These are phyloP conservation scores for Pteronura brasiliensis DNA, from an alignment of 2,113 vertebrate genomes.

Conservation along the genomic window DNA sequence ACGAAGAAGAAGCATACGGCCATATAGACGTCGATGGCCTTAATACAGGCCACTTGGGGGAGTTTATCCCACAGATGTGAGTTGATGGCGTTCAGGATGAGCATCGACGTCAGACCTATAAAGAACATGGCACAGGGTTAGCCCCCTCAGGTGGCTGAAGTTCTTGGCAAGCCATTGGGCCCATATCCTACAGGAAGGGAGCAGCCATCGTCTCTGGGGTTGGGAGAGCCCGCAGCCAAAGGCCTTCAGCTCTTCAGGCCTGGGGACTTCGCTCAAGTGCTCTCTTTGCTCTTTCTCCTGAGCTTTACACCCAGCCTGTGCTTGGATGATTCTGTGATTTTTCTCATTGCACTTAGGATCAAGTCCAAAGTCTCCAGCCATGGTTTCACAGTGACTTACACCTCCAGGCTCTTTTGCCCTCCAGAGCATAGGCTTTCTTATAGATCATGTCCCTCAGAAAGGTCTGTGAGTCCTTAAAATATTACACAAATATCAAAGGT, in stretches of 20 bases:
- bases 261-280: not conserved
- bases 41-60: slow-evolving; percentile 96
- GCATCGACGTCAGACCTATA: slow-evolving; percentile 96
- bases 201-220: not conserved
- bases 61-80: slow-evolving; percentile 95
- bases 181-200: not conserved
- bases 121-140: slow-evolving; percentile 5
- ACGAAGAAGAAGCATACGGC: slow-evolving; percentile 98
- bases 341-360: not conserved
- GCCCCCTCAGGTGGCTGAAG: not conserved
- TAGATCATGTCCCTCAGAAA: not conserved
- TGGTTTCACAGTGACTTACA: not conserved
- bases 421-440: not conserved
- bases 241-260: not conserved
- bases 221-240: not conserved
- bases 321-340: not conserved
- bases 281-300: not conserved
- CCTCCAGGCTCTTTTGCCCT: not conserved
- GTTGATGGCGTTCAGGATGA: slow-evolving; percentile 98
- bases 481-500: not conserved
- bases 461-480: not conserved
- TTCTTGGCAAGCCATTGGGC: not conserved
- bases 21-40: slow-evolving; percentile 99
- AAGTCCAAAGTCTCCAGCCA: not conserved
- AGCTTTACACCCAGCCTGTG: not conserved